phyloP scores from a whole-genome alignment of 2,888 invertebrate genomes.

The Leucophenga maculata region DNA sequence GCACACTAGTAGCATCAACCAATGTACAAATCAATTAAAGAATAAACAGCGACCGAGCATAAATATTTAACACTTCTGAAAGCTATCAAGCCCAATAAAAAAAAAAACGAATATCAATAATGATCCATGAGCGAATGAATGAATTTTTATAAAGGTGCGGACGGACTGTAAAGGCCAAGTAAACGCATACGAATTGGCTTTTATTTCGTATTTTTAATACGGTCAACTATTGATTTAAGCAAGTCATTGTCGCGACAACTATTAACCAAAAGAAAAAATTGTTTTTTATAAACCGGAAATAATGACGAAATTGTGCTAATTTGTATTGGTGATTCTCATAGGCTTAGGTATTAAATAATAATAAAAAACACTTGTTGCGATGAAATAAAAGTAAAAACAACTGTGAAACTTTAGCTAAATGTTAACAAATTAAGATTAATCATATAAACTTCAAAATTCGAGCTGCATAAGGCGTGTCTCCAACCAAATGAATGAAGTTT shows the following conservation, averaged over 20 bases:
- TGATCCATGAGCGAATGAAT: not conserved
- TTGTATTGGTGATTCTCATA: too few relatives aligned
- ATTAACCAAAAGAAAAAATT: too few relatives aligned
- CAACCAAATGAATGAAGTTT: too few relatives aligned
- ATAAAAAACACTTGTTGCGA: too few relatives aligned
- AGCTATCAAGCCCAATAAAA: not conserved
- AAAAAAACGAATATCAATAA: not conserved
- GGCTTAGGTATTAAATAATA: too few relatives aligned
- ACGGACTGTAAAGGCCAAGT: constrained; percentile 6
- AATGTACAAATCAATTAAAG: constrained; percentile 21
- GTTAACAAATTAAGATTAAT: too few relatives aligned
- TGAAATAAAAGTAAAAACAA: too few relatives aligned
- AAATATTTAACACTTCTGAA: constrained; percentile 15
- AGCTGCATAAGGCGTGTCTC: too few relatives aligned
- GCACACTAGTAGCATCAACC: not conserved
- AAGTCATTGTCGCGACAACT: not conserved
- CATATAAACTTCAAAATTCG: too few relatives aligned
- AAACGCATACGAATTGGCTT: not conserved
- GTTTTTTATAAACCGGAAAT: not conserved
- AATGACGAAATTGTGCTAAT: too few relatives aligned
- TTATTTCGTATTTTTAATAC: not conserved
- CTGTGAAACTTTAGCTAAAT: too few relatives aligned
- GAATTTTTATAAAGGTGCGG: not conserved
- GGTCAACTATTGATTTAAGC: constrained; percentile 2
- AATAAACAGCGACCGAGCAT: not conserved